phyloP scores from a whole-genome alignment of 23 tunicate species.

The Corella eumyota region DNA sequence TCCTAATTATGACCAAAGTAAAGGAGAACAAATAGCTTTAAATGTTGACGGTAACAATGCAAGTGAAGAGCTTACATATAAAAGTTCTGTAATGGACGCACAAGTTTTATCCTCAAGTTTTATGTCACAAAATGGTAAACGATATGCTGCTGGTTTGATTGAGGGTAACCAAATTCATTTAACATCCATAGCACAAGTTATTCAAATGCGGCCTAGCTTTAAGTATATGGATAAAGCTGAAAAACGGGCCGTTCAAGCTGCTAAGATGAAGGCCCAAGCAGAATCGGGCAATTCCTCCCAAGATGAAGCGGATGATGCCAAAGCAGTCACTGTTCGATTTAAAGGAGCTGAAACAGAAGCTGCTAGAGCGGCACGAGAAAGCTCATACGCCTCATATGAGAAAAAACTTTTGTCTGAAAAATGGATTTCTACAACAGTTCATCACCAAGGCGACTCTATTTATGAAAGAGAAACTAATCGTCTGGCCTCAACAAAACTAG shows the following conservation, averaged over 20 bases:
- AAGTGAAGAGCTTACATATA: constrained; percentile 35
- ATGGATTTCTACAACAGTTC: constrained; percentile 42
- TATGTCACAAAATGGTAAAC: constrained; percentile 28
- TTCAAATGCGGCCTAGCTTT: constrained; percentile 75
- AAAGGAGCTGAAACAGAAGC: constrained; percentile 80
- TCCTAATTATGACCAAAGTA: constrained; percentile 73
- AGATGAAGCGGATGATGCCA: constrained; percentile 83
- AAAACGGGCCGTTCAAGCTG: constrained; percentile 53
- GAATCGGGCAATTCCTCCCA: constrained; percentile 86
- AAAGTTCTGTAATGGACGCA: constrained; percentile 59
- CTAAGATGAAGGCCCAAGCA: constrained; percentile 58
- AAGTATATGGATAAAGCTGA: constrained; percentile 75
- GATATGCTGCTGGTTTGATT: constrained; percentile 46
- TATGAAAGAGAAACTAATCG: constrained; percentile 26
- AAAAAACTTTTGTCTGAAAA: constrained; percentile 55
- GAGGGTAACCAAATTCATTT: constrained; percentile 45
- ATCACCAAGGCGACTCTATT: constrained; percentile 9
- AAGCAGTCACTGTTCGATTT: constrained; percentile 69
- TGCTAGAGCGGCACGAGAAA: constrained; percentile 44
- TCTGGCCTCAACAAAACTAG: background rate
- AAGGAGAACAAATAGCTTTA: constrained; percentile 80
- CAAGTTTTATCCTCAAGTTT: constrained; percentile 33
- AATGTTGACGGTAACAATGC: constrained; percentile 60
- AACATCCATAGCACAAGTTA: constrained; percentile 39
- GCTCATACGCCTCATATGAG: constrained; percentile 76